Base-by-base conservation (phyloP, 1,140 invertebrate species). In the Diorhabda sublineata region DNA sequence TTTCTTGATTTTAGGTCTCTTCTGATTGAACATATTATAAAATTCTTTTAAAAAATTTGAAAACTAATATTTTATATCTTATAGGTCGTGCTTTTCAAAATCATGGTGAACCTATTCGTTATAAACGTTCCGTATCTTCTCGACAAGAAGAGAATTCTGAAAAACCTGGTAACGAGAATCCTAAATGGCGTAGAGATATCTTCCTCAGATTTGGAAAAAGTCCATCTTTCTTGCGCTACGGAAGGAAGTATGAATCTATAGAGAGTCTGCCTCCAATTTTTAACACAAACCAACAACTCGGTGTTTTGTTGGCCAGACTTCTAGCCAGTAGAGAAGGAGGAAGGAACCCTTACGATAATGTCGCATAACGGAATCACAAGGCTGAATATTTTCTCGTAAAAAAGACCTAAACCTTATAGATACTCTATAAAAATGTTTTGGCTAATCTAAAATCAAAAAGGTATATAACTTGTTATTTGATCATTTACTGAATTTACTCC, bases 191-290 rank as follows among this genome's bases (percentile, higher is more conserved):
- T 8, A 67, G 11, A 43, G 65, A 67, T 11, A 8, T 56, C 42
- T 67, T 59, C 6, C 44, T 67, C 4, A 59, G 65, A 67, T 67
- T 67, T 6, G 65, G 65, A 43, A 59, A 47, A 26, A 60, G 45
- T 6, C 45, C 65, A 8, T 11, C 57, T 45, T 65, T 65, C 11
- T 57, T 65, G 64, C 47, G 64, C 5, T 65, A 47, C 43, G 64
- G 64, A 7, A n/a, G 64, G 6, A 60, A 60, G n/a, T 5, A 43
- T 11, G 43, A 45, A 44, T 42, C 57, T 5, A 8, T 42, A n/a
- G 11, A 41, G 26, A 43, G 11, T 41, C 26, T 41, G 4, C 9
- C 58, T 41, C 11, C 3, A 7, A 43, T 7, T 43, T 42, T 58
- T n/a, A 56, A 5, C 7, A 44, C 42, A 0, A 45, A 67, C 43